phyloP scores from a whole-genome alignment of 2,888 invertebrate genomes.

The Drosophila paramelanica region DNA sequence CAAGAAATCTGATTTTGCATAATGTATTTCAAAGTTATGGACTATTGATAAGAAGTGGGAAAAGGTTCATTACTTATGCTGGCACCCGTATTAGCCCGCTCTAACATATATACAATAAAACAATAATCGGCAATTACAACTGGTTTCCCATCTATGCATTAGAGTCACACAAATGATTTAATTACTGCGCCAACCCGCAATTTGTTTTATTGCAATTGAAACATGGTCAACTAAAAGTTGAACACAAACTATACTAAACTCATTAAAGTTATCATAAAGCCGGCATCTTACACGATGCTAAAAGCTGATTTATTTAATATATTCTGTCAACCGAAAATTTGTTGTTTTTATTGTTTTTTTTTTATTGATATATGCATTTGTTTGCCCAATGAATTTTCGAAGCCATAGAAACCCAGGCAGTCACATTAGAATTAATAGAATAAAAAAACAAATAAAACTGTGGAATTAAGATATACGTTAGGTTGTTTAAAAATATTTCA shows the following conservation, averaged over 20 bases:
- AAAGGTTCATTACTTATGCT: constrained; percentile 13
- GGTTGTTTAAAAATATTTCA: no score
- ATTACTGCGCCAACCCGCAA: constrained; percentile 6
- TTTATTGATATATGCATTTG: constrained; percentile 4
- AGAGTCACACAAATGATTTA: constrained; percentile 16
- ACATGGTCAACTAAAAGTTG: constrained; percentile 5
- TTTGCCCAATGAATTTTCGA: constrained; percentile 4
- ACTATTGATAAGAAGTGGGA: neutral
- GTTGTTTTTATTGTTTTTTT: neutral
- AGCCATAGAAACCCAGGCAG: neutral
- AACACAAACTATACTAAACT: neutral
- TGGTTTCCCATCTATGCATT: neutral
- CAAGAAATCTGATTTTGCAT: neutral
- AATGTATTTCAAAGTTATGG: no score
- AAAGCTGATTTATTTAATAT: neutral
- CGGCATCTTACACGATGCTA: neutral
- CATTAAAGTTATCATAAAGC: neutral
- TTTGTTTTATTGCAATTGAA: constrained; percentile 23
- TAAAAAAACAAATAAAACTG: neutral
- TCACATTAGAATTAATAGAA: neutral
- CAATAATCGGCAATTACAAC: neutral
- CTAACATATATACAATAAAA: neutral
- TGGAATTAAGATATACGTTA: neutral
- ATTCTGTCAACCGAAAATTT: neutral
- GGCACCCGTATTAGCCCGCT: constrained; percentile 15